Evolutionary conservation across 2,888 invertebrate species (phyloP).

Genomic region (Cepaea hortensis): DNA sequence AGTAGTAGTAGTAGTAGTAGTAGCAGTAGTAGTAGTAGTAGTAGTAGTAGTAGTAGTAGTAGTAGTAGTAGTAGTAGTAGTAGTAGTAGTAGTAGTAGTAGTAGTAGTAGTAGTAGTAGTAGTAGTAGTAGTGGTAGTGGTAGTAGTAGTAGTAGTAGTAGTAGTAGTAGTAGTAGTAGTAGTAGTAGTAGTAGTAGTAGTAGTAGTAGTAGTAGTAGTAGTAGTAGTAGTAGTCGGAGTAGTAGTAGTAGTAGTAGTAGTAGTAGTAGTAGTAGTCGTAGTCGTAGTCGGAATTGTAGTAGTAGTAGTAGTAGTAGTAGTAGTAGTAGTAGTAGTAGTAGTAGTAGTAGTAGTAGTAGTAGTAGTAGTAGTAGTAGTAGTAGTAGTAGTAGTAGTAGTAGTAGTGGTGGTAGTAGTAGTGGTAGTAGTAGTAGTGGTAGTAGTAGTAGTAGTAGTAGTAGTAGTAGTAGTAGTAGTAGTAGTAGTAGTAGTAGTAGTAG

Average conservation of each 20-base stretch:
- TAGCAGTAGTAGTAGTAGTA: constrained; percentile 24
- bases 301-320: constrained; percentile 21
- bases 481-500: constrained; percentile 33
- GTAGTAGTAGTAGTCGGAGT: constrained; percentile 1
- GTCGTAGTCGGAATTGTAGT: background rate
- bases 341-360: constrained; percentile 21
- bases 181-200: constrained; percentile 25
- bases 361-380: constrained; percentile 1
- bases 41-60: background rate
- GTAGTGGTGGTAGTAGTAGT: constrained; percentile 28
- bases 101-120: background rate
- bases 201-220: constrained; percentile 19
- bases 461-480: constrained; percentile 37
- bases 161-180: constrained; percentile 1
- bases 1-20: constrained; percentile 16
- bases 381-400: constrained; percentile 15
- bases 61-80: constrained; percentile 12
- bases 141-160: constrained; percentile 31
- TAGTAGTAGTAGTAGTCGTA: constrained; percentile 25
- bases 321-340: constrained; percentile 20
- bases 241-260: constrained; percentile 15
- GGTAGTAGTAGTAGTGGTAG: no score
- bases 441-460: background rate
- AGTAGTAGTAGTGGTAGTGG: background rate
- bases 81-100: constrained; percentile 26